phyloP scores from a whole-genome alignment of 2,113 vertebrate species.

The Gobius niger region DNA sequence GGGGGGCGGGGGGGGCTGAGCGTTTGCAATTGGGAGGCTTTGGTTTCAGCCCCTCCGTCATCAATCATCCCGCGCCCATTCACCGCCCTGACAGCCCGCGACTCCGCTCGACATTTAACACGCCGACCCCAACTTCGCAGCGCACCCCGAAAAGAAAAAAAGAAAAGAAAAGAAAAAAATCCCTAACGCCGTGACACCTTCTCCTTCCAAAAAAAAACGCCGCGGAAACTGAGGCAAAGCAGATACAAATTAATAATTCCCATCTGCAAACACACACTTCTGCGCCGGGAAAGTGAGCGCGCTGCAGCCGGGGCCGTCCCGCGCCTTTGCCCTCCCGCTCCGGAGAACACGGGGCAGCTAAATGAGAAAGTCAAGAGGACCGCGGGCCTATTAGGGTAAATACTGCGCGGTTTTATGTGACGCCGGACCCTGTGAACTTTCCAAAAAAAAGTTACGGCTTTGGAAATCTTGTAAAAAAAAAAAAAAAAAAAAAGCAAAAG shows the following conservation, averaged over 20 bases:
- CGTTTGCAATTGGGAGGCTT: slow-evolving; percentile 97
- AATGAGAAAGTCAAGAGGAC: slow-evolving; percentile 78
- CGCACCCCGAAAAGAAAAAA: slow-evolving; percentile 77
- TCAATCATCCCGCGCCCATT: slow-evolving; percentile 99
- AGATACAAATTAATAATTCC: slow-evolving; percentile 85
- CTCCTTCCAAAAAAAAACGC: slow-evolving; percentile 40
- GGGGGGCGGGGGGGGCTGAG: slow-evolving; percentile 88
- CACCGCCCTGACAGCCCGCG: slow-evolving; percentile 99
- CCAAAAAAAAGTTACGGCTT: slow-evolving; percentile 36
- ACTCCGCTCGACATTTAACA: slow-evolving; percentile 99
- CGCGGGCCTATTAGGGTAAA: slow-evolving; percentile 76
- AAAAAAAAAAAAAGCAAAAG: not conserved
- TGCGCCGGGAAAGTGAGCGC: slow-evolving; percentile 68
- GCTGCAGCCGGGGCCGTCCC: slow-evolving; percentile 50
- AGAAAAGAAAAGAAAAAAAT: slow-evolving; percentile 73
- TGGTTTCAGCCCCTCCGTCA: slow-evolving; percentile 98
- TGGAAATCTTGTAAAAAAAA: slow-evolving; percentile 39
- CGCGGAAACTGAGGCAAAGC: slow-evolving; percentile 77
- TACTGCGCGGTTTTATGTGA: slow-evolving; percentile 58
- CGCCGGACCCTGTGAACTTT: slow-evolving; percentile 71
- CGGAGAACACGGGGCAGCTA: slow-evolving; percentile 73
- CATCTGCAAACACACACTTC: slow-evolving; percentile 75
- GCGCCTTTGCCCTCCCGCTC: slow-evolving; percentile 53
- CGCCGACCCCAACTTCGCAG: slow-evolving; percentile 90
- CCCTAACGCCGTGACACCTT: slow-evolving; percentile 56